phyloP scores from a whole-genome alignment of 2,113 vertebrate species.

The Sus scrofa region DNA sequence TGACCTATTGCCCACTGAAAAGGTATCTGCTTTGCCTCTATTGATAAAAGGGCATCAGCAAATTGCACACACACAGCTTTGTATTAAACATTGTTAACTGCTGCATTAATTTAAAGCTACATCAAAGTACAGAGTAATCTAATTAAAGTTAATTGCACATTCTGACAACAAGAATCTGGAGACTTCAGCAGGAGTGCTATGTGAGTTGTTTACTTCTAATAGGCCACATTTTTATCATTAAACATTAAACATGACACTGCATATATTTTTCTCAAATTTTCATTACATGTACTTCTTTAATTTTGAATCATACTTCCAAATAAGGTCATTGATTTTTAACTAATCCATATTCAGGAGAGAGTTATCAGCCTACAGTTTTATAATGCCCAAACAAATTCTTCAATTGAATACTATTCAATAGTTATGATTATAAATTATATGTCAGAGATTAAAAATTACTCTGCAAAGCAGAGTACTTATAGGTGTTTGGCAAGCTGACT shows the following conservation, averaged over 20 bases:
- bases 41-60: neutral
- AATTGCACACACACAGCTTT: neutral
- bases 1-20: neutral
- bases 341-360: neutral
- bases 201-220: neutral
- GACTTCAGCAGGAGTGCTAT: neutral
- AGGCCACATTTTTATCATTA: neutral
- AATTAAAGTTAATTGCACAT: slow-evolving; percentile 39
- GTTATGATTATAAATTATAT: neutral
- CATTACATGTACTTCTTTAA: neutral
- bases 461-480: neutral
- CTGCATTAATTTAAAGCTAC: slow-evolving; percentile 10
- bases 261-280: neutral
- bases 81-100: slow-evolving; percentile 24
- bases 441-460: neutral
- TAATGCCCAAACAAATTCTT: neutral
- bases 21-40: neutral
- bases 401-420: neutral
- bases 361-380: neutral
- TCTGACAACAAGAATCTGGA: neutral
- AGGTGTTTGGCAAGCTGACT: neutral
- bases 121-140: neutral
- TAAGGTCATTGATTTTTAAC: neutral
- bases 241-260: neutral
- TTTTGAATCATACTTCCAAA: neutral